Conservation (phyloP, 1,140 invertebrate genomes). For the Sesamia nonagrioides region DNA sequence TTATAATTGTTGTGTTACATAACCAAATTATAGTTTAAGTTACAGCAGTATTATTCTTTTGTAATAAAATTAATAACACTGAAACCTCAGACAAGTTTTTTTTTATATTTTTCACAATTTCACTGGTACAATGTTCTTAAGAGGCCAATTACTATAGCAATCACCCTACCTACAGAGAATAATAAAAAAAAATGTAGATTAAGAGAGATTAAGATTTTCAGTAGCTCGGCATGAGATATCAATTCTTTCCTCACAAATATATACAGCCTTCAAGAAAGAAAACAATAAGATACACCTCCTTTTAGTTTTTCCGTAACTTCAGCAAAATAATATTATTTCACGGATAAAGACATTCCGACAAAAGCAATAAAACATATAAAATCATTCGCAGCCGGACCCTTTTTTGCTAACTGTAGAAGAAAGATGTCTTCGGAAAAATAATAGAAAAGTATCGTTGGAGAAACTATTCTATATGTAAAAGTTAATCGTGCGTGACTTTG, state of each 20-base stretch:
- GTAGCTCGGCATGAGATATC: neutral
- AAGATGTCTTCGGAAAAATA: slow-evolving; percentile 16
- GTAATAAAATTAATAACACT: no score
- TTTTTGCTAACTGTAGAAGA: slow-evolving; percentile 28
- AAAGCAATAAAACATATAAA: neutral
- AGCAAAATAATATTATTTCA: slow-evolving; percentile 4
- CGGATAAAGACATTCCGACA: neutral
- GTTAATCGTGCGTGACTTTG: slow-evolving; percentile 39
- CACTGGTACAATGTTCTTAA: no score
- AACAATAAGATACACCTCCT: neutral
- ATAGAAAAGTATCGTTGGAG: slow-evolving; percentile 6
- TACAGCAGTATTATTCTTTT: no score
- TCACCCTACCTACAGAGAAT: no score
- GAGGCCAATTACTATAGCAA: no score
- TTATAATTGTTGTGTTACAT: no score
- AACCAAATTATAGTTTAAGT: no score
- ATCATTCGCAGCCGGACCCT: slow-evolving; percentile 4
- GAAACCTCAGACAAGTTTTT: no score
- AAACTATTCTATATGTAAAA: slow-evolving; percentile 29
- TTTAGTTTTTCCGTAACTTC: neutral
- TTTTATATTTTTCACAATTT: no score
- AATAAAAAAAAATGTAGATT: no score
- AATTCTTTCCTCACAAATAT: neutral
- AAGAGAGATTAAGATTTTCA: neutral
- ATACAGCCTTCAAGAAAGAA: neutral